These are phyloP conservation scores for Mus spicilegus DNA, from an alignment of 2,113 vertebrate genomes.

Conservation along the genomic window DNA sequence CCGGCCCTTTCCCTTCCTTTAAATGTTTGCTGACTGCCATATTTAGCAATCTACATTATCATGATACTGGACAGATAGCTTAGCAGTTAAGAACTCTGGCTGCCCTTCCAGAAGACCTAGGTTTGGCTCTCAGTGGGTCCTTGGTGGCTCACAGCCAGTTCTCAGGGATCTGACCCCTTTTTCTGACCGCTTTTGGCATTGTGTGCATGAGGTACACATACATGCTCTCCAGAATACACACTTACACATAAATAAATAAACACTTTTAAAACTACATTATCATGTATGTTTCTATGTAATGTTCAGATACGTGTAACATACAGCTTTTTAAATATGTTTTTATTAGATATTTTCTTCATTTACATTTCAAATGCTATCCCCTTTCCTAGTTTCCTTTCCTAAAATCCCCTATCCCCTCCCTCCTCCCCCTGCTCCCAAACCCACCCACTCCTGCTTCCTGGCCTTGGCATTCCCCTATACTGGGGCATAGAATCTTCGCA, in stretches of 20 bases:
- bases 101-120: not conserved
- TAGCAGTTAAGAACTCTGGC: not conserved
- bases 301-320: not conserved
- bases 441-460: too few relatives aligned
- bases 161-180: not conserved
- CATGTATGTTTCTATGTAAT: not conserved
- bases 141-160: not conserved
- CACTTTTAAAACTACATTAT: not conserved
- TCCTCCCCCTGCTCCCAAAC: too few relatives aligned
- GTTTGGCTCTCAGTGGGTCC: not conserved
- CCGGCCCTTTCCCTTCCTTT: too few relatives aligned
- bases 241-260: not conserved
- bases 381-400: too few relatives aligned
- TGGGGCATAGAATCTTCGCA: too few relatives aligned
- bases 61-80: not conserved
- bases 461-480: too few relatives aligned
- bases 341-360: too few relatives aligned
- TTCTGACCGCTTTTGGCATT: not conserved
- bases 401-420: too few relatives aligned
- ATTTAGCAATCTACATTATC: not conserved
- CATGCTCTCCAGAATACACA: not conserved
- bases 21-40: not conserved
- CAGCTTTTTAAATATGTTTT: not conserved
- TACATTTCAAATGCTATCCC: too few relatives aligned
- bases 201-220: not conserved